Evolutionary conservation across 2,797 vertebrate genomes (phyloP), one percentile per base, ranked within the genome.

Genomic region (Sitta carolinensis): DNA sequence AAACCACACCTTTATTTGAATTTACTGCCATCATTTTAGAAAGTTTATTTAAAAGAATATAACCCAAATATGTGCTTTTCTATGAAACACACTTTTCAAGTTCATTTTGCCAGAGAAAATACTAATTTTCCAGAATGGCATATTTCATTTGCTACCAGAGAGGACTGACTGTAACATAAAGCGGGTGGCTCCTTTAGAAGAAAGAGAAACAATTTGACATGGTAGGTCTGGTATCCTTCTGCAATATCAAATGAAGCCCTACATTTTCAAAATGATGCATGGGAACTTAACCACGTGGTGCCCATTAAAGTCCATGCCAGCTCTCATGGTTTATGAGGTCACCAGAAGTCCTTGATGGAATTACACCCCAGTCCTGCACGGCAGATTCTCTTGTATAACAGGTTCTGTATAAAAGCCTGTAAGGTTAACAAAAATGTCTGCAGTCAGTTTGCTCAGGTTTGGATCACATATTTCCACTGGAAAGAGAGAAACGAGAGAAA

Each of bases 301-400:
- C 54, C 89, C 94, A 95, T 97, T 97, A 97, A 97, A 97, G 93
- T 83, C 91, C 94, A 69, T 88, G 93, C 92, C 93, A 95, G 92
- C 61, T 91, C 91, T 92, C 62, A 87, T 92, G 91, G 91, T 97
- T 97, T 96, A 97, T 91, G 95, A 97, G 95, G 94, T 97, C 96
- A 97, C 84, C 66, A 93, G 84, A 96, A 96, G 89, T 89, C 83
- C 92, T 93, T 95, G 93, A 96, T 96, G 83, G 94, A 96, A 96
- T 97, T 97, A 96, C 89, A 95, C 70, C 82, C 94, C 42, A 2
- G 3, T 79, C 84, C 87, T 59, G 34, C 57, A 87, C 0, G 10
- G 83, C 9, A 38, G 63, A 91, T 81, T 94, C 91, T 96, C 62
- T 76, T 69, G 62, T 92, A 81, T 92, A 89, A 87, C 62, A 84